These are phyloP conservation scores for Erannis defoliaria DNA, from an alignment of 2,888 invertebrate species.

Conservation along the genomic window DNA sequence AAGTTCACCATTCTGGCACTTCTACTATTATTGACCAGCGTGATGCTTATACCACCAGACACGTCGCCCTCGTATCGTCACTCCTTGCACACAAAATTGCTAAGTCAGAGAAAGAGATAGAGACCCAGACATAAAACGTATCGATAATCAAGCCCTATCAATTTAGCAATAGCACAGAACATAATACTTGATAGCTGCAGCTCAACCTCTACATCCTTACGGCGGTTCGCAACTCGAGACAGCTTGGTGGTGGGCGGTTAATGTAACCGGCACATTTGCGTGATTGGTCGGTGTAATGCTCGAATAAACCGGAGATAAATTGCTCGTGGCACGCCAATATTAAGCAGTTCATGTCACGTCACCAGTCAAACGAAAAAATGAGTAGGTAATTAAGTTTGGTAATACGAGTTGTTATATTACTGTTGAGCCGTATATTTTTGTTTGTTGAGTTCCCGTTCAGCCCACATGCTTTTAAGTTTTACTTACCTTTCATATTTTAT, in stretches of 20 bases:
- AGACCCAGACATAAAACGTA: neutral
- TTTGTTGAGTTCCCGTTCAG: neutral
- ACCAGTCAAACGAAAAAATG: constrained; percentile 15
- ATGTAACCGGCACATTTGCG: constrained; percentile 44
- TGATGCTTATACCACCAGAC: no score
- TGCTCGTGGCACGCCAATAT: constrained; percentile 29
- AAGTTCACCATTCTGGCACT: no score
- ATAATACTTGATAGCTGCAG: neutral
- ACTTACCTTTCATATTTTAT: neutral
- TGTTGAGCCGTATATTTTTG: neutral
- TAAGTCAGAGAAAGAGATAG: no score
- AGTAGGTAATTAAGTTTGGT: constrained; percentile 1
- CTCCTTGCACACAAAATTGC: no score
- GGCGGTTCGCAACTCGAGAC: constrained; percentile 21
- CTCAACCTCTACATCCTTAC: constrained; percentile 5
- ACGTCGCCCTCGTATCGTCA: no score
- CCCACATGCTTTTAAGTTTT: neutral
- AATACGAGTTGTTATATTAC: constrained; percentile 3
- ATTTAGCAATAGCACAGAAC: neutral
- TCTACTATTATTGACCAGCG: no score
- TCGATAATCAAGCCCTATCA: neutral
- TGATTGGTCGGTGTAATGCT: constrained; percentile 39
- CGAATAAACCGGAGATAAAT: constrained; percentile 34
- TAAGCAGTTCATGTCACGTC: constrained; percentile 23
- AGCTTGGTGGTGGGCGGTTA: constrained; percentile 45